These are phyloP conservation scores for Molossus molossus DNA, from an alignment of 2,797 vertebrate species.

Conservation along the genomic window DNA sequence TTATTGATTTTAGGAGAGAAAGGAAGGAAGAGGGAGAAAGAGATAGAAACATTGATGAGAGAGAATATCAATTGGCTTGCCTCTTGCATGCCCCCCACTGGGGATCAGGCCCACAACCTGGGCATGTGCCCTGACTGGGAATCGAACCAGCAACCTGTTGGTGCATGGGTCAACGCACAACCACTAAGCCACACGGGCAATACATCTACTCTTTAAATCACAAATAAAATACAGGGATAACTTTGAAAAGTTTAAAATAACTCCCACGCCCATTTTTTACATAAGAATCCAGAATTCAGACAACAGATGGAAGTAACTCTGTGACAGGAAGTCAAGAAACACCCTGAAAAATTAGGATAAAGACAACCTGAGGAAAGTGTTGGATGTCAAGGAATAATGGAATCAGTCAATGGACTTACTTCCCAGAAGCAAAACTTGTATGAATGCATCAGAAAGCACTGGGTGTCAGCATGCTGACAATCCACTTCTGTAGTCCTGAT, in stretches of 20 bases:
- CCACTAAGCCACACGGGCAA: too few species aligned
- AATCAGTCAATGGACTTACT: background rate
- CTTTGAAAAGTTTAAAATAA: conserved; percentile 63
- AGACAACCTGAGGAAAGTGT: background rate
- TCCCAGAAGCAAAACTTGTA: background rate
- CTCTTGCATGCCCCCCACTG: too few species aligned
- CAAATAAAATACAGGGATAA: conserved; percentile 62
- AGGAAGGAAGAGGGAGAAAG: too few species aligned
- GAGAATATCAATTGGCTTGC: too few species aligned
- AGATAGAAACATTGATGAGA: too few species aligned
- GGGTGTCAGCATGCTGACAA: background rate
- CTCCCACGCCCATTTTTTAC: conserved; percentile 42
- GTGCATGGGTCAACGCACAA: too few species aligned
- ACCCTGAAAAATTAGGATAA: background rate
- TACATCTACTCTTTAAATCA: conserved; percentile 26
- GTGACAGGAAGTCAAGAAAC: conserved; percentile 26
- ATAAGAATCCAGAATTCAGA: conserved; percentile 48
- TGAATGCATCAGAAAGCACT: background rate
- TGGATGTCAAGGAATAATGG: background rate
- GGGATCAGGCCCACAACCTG: too few species aligned
- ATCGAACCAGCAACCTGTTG: too few species aligned
- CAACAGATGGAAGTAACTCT: background rate
- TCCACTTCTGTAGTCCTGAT: background rate
- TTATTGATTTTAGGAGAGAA: too few species aligned
- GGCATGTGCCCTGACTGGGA: too few species aligned